A percentile compares a stretch with the other conserved stretches of the same genome.
Conservation (phyloP, 2,797 vertebrate genomes). For the Florisuga fusca region DNA sequence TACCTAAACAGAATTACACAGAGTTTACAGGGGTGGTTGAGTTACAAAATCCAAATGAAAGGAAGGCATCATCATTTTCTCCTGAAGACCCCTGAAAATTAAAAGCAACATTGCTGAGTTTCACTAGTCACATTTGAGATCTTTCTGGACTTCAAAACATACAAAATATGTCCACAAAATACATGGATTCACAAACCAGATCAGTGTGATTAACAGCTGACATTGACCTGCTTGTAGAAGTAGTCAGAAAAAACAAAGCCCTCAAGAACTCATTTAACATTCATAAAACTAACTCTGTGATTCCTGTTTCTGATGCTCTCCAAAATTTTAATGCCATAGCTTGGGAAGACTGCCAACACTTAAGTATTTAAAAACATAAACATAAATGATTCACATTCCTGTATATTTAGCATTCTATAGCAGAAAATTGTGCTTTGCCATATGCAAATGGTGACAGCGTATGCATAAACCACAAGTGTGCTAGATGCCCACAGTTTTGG, state of each 20-base stretch:
- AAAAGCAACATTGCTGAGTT: background rate
- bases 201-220: background rate
- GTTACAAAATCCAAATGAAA: slow-evolving; percentile 1
- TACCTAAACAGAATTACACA: slow-evolving; percentile 80
- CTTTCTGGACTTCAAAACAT: background rate
- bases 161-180: background rate
- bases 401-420: slow-evolving; percentile 12
- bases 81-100: background rate
- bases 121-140: background rate
- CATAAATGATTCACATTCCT: slow-evolving; percentile 53
- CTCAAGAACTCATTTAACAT: slow-evolving; percentile 45
- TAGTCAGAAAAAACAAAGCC: slow-evolving; percentile 34
- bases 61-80: background rate
- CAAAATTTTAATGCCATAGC: slow-evolving; percentile 50
- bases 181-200: background rate
- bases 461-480: background rate
- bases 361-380: slow-evolving; percentile 52
- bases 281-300: slow-evolving; percentile 43
- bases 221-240: slow-evolving; percentile 34
- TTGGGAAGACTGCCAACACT: slow-evolving; percentile 44
- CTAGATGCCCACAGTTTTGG: background rate
- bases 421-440: background rate
- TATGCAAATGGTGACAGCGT: background rate
- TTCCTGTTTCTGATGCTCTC: slow-evolving; percentile 31
- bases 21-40: background rate